Base-by-base conservation (phyloP, 2,888 invertebrate species). In the Aplocera efformata region DNA sequence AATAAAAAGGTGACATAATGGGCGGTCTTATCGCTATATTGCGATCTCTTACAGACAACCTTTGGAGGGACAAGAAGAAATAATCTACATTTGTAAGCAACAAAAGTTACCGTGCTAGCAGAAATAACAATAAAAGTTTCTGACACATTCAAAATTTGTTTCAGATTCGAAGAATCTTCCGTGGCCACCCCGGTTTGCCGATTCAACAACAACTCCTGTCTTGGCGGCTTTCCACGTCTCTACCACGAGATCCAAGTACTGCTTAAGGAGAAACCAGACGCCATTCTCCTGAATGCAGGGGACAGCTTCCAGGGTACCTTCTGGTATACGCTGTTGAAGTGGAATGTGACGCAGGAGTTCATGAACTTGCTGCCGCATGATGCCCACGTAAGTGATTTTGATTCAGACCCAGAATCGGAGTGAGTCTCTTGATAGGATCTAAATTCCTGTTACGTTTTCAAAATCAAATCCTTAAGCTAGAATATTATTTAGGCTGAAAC, bases 261-360 rank as follows among this genome's bases (percentile, higher is more conserved):
- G 3, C 71, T 81, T 24, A 55, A 73, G 1, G 67, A 79, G 51
- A 90, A 91, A 48, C 89, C 88, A 0, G 75, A 93, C 48, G 88
- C 93, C 0, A 72, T 96, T 7, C 90, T 95, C 23, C 72, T 96
- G 41, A 95, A 96, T 66, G 96, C 94, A 0, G 96, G 96, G 0
- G 96, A 96, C 74, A 93, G 93, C 67, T 96, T 92, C 71, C 95
- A 95, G 69, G 96, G 96, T 0, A 95, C 95, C 0, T 85, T 94
- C 8, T 96, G 94, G 94, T 96, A 95, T 62, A 92, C 92, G 13
- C 62, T 94, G n/a, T 90, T 92, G 9, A 90, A 92, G 58, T 94
- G 93, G 93, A 92, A 92, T 54, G 91, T 93, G 0, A 94, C 94
- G 0, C 91, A 93, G 40, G 69, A 92, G 58, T 94, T 96, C 58